phyloP scores from a whole-genome alignment of 2,888 invertebrate genomes.

The Pycnomerus fuliginosus region DNA sequence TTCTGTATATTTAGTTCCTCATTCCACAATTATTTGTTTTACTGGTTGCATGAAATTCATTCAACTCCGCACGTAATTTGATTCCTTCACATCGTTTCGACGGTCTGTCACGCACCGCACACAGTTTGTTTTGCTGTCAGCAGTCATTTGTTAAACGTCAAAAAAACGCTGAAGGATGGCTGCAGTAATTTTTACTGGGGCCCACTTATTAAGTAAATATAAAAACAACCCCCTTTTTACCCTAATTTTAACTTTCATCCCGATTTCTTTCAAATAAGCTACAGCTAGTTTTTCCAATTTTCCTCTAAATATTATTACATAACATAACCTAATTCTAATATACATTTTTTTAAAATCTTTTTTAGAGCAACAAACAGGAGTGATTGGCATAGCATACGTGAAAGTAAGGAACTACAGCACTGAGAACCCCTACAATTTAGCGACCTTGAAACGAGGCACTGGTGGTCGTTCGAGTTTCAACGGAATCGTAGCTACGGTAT shows the following conservation, averaged over 20 bases:
- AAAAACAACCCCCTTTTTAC: background rate
- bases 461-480: constrained; percentile 96
- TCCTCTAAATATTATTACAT: constrained; percentile 25
- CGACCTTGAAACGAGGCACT: constrained; percentile 76
- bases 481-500: constrained; percentile 97
- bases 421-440: constrained; percentile 60
- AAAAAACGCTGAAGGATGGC: constrained; percentile 36
- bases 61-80: too few species aligned
- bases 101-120: too few species aligned
- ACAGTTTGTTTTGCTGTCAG: background rate
- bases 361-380: constrained; percentile 44
- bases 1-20: too few species aligned
- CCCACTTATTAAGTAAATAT: constrained; percentile 44
- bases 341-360: constrained; percentile 8
- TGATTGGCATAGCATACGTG: constrained; percentile 44
- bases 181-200: constrained; percentile 42
- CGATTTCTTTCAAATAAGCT: background rate
- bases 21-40: too few species aligned
- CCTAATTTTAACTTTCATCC: background rate
- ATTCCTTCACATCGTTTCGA: too few species aligned
- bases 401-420: constrained; percentile 56
- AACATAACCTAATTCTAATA: constrained; percentile 27
- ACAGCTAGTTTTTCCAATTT: background rate
- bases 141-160: background rate
- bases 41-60: too few species aligned